Percentiles rank a stretch among this genome's conserved stretches.
Conservation (phyloP, 2,888 invertebrate genomes). For the Brachylomia viminalis region DNA sequence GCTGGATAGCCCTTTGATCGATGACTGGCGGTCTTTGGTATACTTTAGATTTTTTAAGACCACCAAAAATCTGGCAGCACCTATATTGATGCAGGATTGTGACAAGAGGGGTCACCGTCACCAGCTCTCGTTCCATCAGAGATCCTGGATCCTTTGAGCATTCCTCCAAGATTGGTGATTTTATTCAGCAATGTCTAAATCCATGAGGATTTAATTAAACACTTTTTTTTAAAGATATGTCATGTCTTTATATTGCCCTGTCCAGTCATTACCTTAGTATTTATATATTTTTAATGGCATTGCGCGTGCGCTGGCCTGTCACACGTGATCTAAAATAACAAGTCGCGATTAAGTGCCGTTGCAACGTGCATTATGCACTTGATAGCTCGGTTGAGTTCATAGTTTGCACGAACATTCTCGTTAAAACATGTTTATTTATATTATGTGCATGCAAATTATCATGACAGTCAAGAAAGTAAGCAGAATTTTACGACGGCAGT, state of each 20-base stretch:
- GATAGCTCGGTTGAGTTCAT: constrained; percentile 10
- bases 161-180: no score
- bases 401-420: constrained; percentile 8
- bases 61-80: not conserved
- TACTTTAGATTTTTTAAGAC: not conserved
- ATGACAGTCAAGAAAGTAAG: not conserved
- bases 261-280: constrained; percentile 10
- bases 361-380: constrained; percentile 49
- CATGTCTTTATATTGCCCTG: not conserved
- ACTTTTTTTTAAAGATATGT: no score
- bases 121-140: no score
- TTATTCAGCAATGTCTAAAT: no score
- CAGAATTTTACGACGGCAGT: not conserved
- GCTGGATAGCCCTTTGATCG: not conserved
- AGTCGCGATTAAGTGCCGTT: constrained; percentile 37
- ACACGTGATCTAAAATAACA: constrained; percentile 61
- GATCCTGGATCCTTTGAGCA: no score
- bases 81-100: no score
- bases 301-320: constrained; percentile 42
- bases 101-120: no score
- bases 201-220: no score
- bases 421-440: constrained; percentile 36
- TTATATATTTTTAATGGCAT: constrained; percentile 26
- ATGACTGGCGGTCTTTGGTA: not conserved
- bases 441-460: constrained; percentile 7